Percentiles rank a stretch among this genome's conserved stretches.
Conservation (phyloP, 2,113 vertebrate species). For the Nesoenas mayeri region DNA sequence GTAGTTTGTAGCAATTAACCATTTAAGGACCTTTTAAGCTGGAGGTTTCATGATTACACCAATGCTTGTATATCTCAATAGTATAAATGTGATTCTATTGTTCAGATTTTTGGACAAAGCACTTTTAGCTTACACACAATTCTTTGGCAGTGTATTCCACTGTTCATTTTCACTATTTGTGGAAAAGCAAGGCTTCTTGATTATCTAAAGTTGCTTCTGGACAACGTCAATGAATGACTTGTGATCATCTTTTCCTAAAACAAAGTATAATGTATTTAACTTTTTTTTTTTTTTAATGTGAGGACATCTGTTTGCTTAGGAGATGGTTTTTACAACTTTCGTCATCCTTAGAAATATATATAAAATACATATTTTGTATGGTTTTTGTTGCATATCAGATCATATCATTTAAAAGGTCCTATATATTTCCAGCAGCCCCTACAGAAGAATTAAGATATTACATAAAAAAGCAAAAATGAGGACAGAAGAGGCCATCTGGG, state of each 20-base stretch:
- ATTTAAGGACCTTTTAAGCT: not conserved
- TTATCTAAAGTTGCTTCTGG: not conserved
- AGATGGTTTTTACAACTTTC: not conserved
- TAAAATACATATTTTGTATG: not conserved
- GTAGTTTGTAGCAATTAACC: not conserved
- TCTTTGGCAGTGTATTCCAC: not conserved
- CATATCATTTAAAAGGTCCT: not conserved
- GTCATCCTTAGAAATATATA: not conserved
- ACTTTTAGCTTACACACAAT: rapidly evolving
- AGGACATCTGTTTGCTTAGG: not conserved
- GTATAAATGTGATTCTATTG: not conserved
- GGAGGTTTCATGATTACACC: not conserved
- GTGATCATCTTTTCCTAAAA: not conserved
- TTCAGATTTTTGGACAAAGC: not conserved
- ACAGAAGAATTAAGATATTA: not conserved
- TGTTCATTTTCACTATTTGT: not conserved
- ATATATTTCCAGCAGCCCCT: not conserved
- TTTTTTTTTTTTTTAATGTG: not conserved
- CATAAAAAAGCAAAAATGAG: not conserved
- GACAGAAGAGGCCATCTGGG: not conserved
- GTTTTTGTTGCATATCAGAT: not conserved
- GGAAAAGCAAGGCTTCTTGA: not conserved
- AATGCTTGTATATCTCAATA: not conserved
- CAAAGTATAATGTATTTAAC: not conserved
- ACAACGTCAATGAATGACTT: not conserved